phyloP scores from a whole-genome alignment of 2,888 invertebrate genomes.

The Drosophila mettleri region DNA sequence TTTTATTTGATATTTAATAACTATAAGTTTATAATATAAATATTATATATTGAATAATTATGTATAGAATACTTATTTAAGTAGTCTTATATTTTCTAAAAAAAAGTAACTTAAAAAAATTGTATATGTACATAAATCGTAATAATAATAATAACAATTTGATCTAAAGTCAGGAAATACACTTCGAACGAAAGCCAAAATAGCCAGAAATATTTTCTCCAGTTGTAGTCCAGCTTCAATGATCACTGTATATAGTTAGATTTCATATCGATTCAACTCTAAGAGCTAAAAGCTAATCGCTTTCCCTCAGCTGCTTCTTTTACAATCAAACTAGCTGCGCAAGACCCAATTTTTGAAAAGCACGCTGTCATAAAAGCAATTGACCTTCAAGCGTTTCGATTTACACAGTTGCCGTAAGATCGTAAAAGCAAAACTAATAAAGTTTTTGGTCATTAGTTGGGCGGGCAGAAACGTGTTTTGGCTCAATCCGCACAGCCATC shows the following conservation, averaged over 20 bases:
- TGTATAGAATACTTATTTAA: too few relatives aligned
- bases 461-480: constrained; percentile 61
- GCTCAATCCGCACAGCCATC: constrained; percentile 14
- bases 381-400: constrained; percentile 68
- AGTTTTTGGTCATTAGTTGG: constrained; percentile 73
- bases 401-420: constrained; percentile 37
- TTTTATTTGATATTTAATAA: too few relatives aligned
- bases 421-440: constrained; percentile 58
- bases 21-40: too few relatives aligned
- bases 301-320: constrained; percentile 25
- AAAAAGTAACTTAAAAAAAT: not conserved
- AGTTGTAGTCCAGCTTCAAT: not conserved
- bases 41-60: too few relatives aligned
- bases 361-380: constrained; percentile 57
- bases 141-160: not conserved
- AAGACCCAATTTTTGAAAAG: constrained; percentile 59
- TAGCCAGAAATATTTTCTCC: not conserved
- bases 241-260: constrained; percentile 2
- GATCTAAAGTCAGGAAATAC: not conserved
- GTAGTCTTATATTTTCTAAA: too few relatives aligned
- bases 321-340: constrained; percentile 13
- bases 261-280: constrained; percentile 8
- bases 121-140: not conserved
- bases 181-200: not conserved
- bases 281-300: constrained; percentile 18